Evolutionary conservation across 2,888 invertebrate species (phyloP), one percentile per base, ranked within the genome.

Genomic region (Dicyrtoma fusca): DNA sequence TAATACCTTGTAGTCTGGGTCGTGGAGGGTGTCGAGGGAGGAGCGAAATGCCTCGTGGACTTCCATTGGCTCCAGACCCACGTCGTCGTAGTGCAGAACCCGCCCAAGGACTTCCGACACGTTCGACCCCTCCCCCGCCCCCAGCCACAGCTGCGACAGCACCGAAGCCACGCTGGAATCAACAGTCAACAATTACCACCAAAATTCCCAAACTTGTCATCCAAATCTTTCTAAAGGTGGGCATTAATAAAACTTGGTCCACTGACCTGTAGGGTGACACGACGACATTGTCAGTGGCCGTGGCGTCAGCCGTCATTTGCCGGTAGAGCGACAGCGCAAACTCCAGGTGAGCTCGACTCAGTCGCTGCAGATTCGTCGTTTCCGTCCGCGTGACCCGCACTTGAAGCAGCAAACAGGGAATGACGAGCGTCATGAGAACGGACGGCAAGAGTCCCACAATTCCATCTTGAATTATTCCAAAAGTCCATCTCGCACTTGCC

Each of bases 121-220:
- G 23, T 77, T 78, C 6, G 82, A 82, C 14, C 77, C 79, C 19
- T 77, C 75, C 8, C 80, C 81, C 1, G 82, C 79, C 6, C 82
- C 82, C 19, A 82, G 76, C 78, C 82, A 82, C n/a, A 82, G 72
- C 74, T 82, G 82, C 13, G 81, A 81, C 55, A 82, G 72, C 8
- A 81, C 80, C 0, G 79, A 79, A 17, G 81, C 80, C 6, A 82
- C 77, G 71, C 81, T 81, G 75, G 71, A 59, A 74, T n/a, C n/a
- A n/a, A n/a, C n/a, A n/a, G n/a, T n/a, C n/a, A n/a, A n/a, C n/a
- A n/a, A n/a, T n/a, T n/a, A n/a, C n/a, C n/a, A n/a, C n/a, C n/a
- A n/a, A n/a, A n/a, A n/a, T n/a, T n/a, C n/a, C n/a, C n/a, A n/a
- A n/a, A n/a, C n/a, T n/a, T n/a, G n/a, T n/a, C n/a, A n/a, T n/a